These are phyloP conservation scores for Sebastes flavidus DNA, from an alignment of 2,797 vertebrate genomes.

Conservation along the genomic window DNA sequence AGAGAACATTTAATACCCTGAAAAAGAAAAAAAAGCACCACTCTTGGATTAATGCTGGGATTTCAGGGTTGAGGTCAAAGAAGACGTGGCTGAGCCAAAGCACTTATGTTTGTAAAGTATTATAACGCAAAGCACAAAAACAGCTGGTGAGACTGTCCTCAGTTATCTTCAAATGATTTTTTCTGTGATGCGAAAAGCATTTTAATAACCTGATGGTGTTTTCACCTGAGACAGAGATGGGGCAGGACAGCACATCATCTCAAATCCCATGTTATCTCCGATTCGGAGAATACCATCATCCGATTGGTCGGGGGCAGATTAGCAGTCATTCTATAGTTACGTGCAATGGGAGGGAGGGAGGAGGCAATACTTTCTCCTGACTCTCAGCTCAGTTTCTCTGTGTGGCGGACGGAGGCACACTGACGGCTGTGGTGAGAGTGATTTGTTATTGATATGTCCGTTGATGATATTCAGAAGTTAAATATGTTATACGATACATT, in stretches of 20 bases:
- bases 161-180: neutral
- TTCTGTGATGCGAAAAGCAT: neutral
- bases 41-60: conserved; percentile 9
- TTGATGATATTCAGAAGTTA: neutral
- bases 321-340: conserved; percentile 61
- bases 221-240: conserved; percentile 44
- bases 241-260: conserved; percentile 13
- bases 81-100: conserved; percentile 42
- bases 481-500: neutral
- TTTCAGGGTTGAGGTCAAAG: conserved; percentile 51
- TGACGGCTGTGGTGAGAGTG: conserved; percentile 61
- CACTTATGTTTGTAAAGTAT: conserved; percentile 54
- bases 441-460: conserved; percentile 12
- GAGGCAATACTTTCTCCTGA: conserved; percentile 38
- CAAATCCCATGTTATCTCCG: conserved; percentile 35
- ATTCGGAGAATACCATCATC: conserved; percentile 6
- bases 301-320: conserved; percentile 73
- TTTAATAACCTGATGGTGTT: conserved; percentile 41
- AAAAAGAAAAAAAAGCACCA: neutral
- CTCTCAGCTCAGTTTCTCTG: conserved; percentile 58
- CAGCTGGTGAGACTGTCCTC: conserved; percentile 20
- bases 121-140: conserved; percentile 37
- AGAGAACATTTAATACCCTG: neutral
- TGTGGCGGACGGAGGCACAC: conserved; percentile 38
- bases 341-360: conserved; percentile 27